Evolutionary conservation across 2,888 invertebrate species (phyloP), one percentile per base, ranked within the genome.

Genomic region (Pristionchus arcanus): DNA sequence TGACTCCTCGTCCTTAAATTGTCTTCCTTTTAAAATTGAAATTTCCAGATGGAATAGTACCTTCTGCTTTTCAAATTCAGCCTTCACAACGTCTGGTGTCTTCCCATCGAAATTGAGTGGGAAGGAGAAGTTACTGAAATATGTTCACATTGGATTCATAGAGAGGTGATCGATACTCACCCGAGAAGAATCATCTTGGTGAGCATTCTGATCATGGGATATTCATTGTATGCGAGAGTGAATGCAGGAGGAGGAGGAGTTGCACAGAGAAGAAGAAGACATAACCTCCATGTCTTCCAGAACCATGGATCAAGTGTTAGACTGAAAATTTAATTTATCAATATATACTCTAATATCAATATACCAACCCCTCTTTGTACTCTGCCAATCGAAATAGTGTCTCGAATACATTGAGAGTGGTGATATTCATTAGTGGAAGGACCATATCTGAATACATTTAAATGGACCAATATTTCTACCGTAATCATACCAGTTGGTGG

Each of bases 131-230:
- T 85, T 63, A 7, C 85, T 85, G 63, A 21, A 85, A 59, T 34
- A 1, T 31, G 19, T 25, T n/a, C 5, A 31, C 13, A 49, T 49
- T 9, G 9, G 42, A 49, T 49, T 9, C 7, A 49, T 49, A 49
- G 42, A 49, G 13, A 49, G 42, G 13, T 9, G 13, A 49, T 49
- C 3, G 28, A 55, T 59, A 59, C 55, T 34, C 25, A 85, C 85
- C 59, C 85, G 25, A 85, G 25, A 2, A 85, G 63, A n/a, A 85
- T 63, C 85, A 85, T 85, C 55, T 63, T 55, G 34, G 34, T 34
- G 63, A 85, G 85, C 85, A 85, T 85, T 55, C 85, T 28, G 0
- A 85, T 42, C n/a, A 42, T 85, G 3, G 85, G 85, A 85, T 85
- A 85, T 16, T 11, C 15, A 9, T 55, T n/a, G 63, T 85, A 85